These are phyloP conservation scores for Zosterops japonicus DNA, from an alignment of 2,113 vertebrate species.

Conservation along the genomic window DNA sequence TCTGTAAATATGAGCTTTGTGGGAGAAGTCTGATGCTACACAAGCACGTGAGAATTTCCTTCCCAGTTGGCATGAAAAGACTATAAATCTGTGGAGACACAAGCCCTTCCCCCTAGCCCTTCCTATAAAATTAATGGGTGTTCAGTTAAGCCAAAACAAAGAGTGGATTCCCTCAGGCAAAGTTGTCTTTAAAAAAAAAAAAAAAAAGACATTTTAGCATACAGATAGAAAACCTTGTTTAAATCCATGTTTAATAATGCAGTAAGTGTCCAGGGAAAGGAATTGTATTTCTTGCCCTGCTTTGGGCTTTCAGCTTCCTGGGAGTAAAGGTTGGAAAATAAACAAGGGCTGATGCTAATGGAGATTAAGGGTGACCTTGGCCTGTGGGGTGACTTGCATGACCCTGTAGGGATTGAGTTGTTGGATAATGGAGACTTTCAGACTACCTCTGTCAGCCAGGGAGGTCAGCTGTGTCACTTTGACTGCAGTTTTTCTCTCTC, in stretches of 20 bases:
- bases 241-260: conserved; percentile 50
- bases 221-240: conserved; percentile 23
- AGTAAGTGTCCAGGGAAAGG: conserved; percentile 3
- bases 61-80: conserved; percentile 47
- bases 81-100: conserved; percentile 55
- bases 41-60: conserved; percentile 54
- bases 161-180: conserved; percentile 45
- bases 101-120: conserved; percentile 13
- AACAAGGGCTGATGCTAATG: conserved; percentile 5
- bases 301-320: conserved; percentile 12
- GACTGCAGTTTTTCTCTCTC: neutral
- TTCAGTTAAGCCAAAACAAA: conserved; percentile 60
- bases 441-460: neutral
- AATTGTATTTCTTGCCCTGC: neutral
- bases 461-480: neutral
- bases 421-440: neutral
- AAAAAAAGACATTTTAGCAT: neutral
- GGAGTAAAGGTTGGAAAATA: conserved; percentile 24
- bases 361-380: conserved; percentile 29
- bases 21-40: conserved; percentile 61
- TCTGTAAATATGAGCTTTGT: conserved; percentile 62
- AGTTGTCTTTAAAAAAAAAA: neutral
- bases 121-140: conserved; percentile 63
- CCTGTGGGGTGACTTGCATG: neutral
- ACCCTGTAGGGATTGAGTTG: neutral